These are phyloP conservation scores for Nannoperca obscura DNA, from an alignment of 2,797 vertebrate species.

Conservation along the genomic window DNA sequence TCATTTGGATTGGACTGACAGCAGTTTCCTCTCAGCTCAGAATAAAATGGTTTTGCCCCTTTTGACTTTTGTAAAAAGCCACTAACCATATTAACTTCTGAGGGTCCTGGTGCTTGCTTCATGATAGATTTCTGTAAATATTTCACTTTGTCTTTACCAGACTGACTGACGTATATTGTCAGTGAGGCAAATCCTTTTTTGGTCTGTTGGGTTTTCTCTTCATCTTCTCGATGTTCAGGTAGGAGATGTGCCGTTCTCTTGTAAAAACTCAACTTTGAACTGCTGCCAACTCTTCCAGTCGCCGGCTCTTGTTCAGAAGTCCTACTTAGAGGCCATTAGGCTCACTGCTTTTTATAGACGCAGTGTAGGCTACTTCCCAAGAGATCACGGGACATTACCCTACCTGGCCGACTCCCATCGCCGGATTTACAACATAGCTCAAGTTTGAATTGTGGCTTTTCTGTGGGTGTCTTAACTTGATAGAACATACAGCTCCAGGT, in stretches of 20 bases:
- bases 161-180: conserved; percentile 12
- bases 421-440: background rate
- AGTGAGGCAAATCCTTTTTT: conserved; percentile 49
- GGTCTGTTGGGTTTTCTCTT: conserved; percentile 56
- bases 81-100: background rate
- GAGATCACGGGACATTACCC: conserved; percentile 59
- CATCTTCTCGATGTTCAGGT: conserved; percentile 42
- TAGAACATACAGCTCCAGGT: no score
- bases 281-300: conserved; percentile 64
- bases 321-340: conserved; percentile 74
- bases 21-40: conserved; percentile 4
- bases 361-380: conserved; percentile 67
- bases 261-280: conserved; percentile 68
- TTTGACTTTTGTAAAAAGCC: conserved; percentile 9
- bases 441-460: background rate
- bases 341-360: conserved; percentile 76
- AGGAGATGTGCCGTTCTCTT: conserved; percentile 62
- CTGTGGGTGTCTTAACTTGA: background rate
- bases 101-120: background rate
- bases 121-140: conserved; percentile 7
- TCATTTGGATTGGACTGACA: background rate
- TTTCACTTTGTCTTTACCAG: conserved; percentile 8
- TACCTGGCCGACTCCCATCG: conserved; percentile 53
- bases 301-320: conserved; percentile 62
- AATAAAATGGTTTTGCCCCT: background rate